These are phyloP conservation scores for Anoplopoma fimbria DNA, from an alignment of 2,113 vertebrate species.

Conservation along the genomic window DNA sequence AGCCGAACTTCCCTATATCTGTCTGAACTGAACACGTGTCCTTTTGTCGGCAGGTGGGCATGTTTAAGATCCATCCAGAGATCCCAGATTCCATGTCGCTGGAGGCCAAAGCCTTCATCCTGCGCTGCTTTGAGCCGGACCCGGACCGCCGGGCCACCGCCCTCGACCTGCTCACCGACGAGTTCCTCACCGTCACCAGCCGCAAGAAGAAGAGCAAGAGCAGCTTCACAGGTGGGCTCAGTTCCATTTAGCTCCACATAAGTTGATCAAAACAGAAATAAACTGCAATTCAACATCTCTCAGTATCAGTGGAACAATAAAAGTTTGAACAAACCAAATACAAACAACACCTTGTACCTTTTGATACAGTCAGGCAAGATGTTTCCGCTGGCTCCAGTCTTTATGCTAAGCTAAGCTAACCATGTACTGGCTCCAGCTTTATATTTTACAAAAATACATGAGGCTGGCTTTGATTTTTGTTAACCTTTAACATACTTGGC, in stretches of 20 bases:
- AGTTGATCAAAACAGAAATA: neutral
- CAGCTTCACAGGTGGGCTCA: constrained; percentile 88
- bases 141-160: constrained; percentile 93
- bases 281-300: neutral
- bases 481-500: neutral
- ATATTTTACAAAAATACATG: neutral
- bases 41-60: constrained; percentile 90
- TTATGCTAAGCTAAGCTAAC: constrained; percentile 1
- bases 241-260: neutral
- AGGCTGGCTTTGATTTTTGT: too few relatives aligned
- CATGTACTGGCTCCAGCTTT: neutral
- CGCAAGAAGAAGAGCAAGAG: constrained; percentile 92
- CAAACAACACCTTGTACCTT: neutral
- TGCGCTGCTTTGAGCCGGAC: constrained; percentile 97
- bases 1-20: too few relatives aligned
- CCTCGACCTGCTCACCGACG: constrained; percentile 91
- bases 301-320: neutral
- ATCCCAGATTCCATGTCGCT: constrained; percentile 97
- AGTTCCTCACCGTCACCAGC: constrained; percentile 97
- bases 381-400: neutral
- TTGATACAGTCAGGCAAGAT: neutral
- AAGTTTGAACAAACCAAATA: neutral
- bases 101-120: constrained; percentile 96
- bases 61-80: constrained; percentile 99
- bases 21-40: neutral